Evolutionary conservation across 2,888 invertebrate species (phyloP).

Genomic region (Adelphocoris suturalis): DNA sequence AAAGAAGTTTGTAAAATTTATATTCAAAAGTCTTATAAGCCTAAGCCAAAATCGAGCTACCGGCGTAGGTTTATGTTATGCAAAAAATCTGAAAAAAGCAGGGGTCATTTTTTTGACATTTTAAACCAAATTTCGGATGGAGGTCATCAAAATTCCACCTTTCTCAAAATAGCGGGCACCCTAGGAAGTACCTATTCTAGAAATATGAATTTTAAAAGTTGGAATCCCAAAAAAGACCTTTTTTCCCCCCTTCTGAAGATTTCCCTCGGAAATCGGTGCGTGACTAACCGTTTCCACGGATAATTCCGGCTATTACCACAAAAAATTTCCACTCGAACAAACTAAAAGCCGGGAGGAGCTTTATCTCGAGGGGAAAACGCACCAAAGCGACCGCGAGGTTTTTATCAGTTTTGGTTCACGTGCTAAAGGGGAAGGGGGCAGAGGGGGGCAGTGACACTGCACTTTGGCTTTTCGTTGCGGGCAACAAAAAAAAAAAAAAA

Average conservation of each 20-base stretch:
- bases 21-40: too few species aligned
- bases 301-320: conserved; percentile 51
- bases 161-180: too few species aligned
- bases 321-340: conserved; percentile 64
- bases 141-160: too few species aligned
- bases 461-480: conserved; percentile 47
- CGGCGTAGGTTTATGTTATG: too few species aligned
- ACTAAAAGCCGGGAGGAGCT: conserved; percentile 37
- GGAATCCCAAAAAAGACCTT: neutral
- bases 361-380: conserved; percentile 61
- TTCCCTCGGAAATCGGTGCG: neutral
- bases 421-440: neutral
- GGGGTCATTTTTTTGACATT: too few species aligned
- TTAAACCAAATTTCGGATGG: too few species aligned
- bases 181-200: too few species aligned
- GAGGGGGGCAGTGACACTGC: conserved; percentile 46
- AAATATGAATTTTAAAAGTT: too few species aligned
- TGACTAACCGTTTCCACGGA: conserved; percentile 25
- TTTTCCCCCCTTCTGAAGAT: neutral
- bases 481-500: neutral
- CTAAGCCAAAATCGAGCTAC: too few species aligned
- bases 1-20: too few species aligned
- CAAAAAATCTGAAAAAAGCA: too few species aligned
- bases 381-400: conserved; percentile 49
- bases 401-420: conserved; percentile 48